A percentile compares a stretch with the other conserved stretches of the same genome.
These are phyloP conservation scores for Lochmaea capreae DNA, from an alignment of 2,888 invertebrate genomes.

Conservation along the genomic window DNA sequence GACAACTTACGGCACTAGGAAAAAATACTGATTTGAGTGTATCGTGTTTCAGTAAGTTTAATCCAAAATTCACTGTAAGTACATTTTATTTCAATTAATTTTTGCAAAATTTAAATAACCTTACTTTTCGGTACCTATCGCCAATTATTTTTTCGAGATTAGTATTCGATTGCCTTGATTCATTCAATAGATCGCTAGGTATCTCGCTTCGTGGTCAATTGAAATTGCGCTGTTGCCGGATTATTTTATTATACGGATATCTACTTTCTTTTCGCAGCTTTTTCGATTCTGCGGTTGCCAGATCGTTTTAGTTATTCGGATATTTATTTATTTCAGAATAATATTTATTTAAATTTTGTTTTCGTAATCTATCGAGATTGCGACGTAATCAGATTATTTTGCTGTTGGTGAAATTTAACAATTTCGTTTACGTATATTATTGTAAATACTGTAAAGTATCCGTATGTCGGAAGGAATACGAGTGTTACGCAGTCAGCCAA, in stretches of 20 bases:
- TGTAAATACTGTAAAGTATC: too few relatives aligned
- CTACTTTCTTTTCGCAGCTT: background rate
- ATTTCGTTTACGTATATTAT: too few relatives aligned
- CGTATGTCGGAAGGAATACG: background rate
- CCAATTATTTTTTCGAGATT: background rate
- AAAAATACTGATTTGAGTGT: background rate
- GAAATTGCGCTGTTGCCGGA: conserved; percentile 3
- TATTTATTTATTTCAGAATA: background rate
- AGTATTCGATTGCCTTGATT: background rate
- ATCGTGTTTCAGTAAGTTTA: conserved; percentile 5
- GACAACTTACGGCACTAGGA: conserved; percentile 7
- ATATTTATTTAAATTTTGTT: background rate
- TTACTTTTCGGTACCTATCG: background rate
- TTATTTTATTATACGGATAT: background rate
- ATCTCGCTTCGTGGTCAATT: conserved; percentile 2
- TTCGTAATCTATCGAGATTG: background rate
- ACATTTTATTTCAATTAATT: conserved; percentile 7
- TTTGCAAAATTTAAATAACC: background rate
- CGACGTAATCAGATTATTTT: too few relatives aligned
- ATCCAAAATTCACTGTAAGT: conserved; percentile 8
- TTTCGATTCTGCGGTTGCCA: background rate
- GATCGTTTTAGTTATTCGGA: background rate
- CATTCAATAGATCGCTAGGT: background rate
- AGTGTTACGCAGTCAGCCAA: conserved; percentile 7
- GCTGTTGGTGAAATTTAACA: too few relatives aligned